A percentile compares a stretch with the other conserved stretches of the same genome.
Evolutionary conservation across 2,113 vertebrate species (phyloP).

Genomic region (Ageneiosus marmoratus): DNA sequence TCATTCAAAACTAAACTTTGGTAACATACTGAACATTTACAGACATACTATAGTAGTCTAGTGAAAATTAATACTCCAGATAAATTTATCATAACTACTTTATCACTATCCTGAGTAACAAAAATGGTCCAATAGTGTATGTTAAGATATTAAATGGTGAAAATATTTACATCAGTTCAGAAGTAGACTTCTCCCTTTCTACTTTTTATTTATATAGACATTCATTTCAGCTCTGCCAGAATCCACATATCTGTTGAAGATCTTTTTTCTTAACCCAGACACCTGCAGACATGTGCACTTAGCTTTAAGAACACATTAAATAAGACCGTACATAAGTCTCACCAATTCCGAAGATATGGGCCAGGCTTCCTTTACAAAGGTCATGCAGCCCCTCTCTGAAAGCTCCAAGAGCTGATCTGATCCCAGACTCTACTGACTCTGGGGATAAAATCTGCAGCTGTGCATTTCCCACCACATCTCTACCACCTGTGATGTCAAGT

Average conservation of each 20-base stretch:
- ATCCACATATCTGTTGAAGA: neutral
- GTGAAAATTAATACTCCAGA: neutral
- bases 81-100: neutral
- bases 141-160: neutral
- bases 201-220: neutral
- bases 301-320: neutral
- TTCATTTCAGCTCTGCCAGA: neutral
- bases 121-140: neutral
- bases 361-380: constrained; percentile 61
- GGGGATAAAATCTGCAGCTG: constrained; percentile 15
- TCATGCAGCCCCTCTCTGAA: constrained; percentile 62
- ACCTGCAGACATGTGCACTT: neutral
- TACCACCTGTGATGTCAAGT: constrained; percentile 54
- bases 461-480: constrained; percentile 7
- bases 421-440: constrained; percentile 44
- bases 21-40: neutral
- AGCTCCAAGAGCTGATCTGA: constrained; percentile 58
- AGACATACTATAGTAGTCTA: neutral
- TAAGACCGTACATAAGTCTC: too few relatives aligned
- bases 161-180: neutral
- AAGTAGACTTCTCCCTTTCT: neutral
- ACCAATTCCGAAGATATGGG: constrained; percentile 63
- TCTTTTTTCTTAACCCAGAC: neutral
- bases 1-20: neutral
- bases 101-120: neutral